phyloP scores from a whole-genome alignment of 2,888 invertebrate genomes.

The Rhingia campestris region DNA sequence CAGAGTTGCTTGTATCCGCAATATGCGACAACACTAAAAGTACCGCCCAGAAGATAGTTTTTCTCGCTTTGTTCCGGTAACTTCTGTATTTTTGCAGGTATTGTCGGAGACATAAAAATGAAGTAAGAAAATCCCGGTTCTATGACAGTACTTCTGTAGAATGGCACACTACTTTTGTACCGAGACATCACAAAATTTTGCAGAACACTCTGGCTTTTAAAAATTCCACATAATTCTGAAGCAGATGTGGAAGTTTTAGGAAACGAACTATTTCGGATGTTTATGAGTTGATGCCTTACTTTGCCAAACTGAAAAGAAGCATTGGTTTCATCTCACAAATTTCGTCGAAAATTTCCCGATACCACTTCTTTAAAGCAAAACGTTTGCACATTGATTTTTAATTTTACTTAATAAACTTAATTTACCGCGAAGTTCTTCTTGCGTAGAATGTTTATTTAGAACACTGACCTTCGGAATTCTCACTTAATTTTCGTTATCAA shows the following conservation, averaged over 20 bases:
- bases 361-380: not conserved
- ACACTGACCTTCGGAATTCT: not conserved
- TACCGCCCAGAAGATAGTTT: no score
- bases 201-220: slow-evolving; percentile 22
- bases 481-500: not conserved
- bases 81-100: slow-evolving; percentile 12
- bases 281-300: slow-evolving; percentile 15
- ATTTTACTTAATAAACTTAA: slow-evolving; percentile 3
- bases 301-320: slow-evolving; percentile 19
- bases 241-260: slow-evolving; percentile 18
- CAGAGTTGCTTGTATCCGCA: not conserved
- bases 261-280: slow-evolving; percentile 7
- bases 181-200: slow-evolving; percentile 19
- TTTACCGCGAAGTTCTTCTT: slow-evolving; percentile 6
- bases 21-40: no score
- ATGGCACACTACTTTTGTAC: slow-evolving; percentile 20
- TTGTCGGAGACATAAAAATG: slow-evolving; percentile 11
- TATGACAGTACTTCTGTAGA: slow-evolving; percentile 16
- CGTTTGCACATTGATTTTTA: not conserved
- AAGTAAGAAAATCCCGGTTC: slow-evolving; percentile 11
- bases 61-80: slow-evolving; percentile 2
- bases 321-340: slow-evolving; percentile 9
- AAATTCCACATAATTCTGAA: slow-evolving; percentile 12
- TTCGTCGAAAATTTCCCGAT: slow-evolving; percentile 5
- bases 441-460: slow-evolving; percentile 2